These are phyloP conservation scores for Malurus cyaneus DNA, from an alignment of 2,113 vertebrate genomes.

Conservation along the genomic window DNA sequence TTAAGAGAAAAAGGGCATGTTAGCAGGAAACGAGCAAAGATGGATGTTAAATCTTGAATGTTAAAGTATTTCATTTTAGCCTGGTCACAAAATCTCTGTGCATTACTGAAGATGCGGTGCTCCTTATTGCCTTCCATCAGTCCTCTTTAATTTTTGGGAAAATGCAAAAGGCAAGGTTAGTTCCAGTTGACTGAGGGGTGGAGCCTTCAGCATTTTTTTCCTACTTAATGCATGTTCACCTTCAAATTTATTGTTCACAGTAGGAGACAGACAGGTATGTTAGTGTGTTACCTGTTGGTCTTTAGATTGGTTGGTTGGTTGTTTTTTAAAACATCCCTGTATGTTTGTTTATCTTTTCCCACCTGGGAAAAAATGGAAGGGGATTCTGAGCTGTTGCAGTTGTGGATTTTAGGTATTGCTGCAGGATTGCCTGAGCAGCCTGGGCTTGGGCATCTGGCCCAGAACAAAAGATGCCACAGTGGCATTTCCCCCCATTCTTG, in stretches of 20 bases:
- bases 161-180: background rate
- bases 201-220: background rate
- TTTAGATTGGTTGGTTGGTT: background rate
- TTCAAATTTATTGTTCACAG: background rate
- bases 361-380: too few species aligned
- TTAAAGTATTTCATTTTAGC: background rate
- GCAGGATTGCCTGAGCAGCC: background rate
- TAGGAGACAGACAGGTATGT: background rate
- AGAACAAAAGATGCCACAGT: background rate
- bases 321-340: background rate
- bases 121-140: background rate
- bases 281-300: background rate
- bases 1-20: background rate
- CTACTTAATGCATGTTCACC: background rate
- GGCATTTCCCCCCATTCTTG: accelerated
- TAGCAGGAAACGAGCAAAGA: background rate
- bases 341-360: background rate
- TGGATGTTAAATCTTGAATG: background rate
- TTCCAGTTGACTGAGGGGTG: background rate
- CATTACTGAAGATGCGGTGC: background rate
- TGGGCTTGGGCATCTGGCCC: background rate
- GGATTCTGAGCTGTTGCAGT: background rate
- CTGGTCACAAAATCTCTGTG: background rate
- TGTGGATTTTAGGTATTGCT: background rate
- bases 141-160: background rate